phyloP scores from a whole-genome alignment of 2,888 invertebrate genomes.

The Apodemia zela region DNA sequence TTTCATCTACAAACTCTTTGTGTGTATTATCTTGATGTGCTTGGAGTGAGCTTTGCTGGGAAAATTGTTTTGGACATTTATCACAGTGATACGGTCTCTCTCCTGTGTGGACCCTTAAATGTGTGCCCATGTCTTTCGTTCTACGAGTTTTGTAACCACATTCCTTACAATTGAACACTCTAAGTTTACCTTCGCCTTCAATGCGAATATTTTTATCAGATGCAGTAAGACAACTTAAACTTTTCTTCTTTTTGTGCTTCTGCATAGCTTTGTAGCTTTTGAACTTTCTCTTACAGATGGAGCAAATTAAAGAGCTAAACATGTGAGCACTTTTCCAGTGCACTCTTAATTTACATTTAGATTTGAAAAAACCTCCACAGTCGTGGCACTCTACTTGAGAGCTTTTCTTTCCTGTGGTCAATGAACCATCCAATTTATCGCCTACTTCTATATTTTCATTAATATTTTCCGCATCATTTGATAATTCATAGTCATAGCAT shows the following conservation, averaged over 20 bases:
- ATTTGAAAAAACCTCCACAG: slow-evolving; percentile 45
- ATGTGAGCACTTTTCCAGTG: slow-evolving; percentile 49
- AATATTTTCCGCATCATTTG: not conserved
- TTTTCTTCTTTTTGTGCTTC: slow-evolving; percentile 39
- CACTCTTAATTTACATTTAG: slow-evolving; percentile 48
- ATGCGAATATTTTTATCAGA: slow-evolving; percentile 37
- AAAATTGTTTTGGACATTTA: slow-evolving; percentile 47
- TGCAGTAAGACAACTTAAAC: slow-evolving; percentile 38
- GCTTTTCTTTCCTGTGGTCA: not conserved
- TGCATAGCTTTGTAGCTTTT: slow-evolving; percentile 46
- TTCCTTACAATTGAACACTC: slow-evolving; percentile 47
- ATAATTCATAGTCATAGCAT: not conserved
- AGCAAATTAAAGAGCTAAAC: slow-evolving; percentile 38
- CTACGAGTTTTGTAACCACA: slow-evolving; percentile 48
- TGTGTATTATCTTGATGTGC: slow-evolving; percentile 52
- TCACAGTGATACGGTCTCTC: slow-evolving; percentile 52
- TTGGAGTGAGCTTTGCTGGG: slow-evolving; percentile 51
- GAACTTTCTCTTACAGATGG: slow-evolving; percentile 42
- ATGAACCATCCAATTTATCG: not conserved
- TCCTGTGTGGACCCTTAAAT: slow-evolving; percentile 46
- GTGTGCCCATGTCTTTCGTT: slow-evolving; percentile 43
- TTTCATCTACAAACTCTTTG: slow-evolving; percentile 42
- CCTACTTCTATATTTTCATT: not conserved
- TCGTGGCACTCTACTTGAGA: slow-evolving; percentile 47
- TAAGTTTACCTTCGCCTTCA: slow-evolving; percentile 47